Evolutionary conservation across 1,140 invertebrate species (phyloP).

Genomic region (Vanessa atalanta): DNA sequence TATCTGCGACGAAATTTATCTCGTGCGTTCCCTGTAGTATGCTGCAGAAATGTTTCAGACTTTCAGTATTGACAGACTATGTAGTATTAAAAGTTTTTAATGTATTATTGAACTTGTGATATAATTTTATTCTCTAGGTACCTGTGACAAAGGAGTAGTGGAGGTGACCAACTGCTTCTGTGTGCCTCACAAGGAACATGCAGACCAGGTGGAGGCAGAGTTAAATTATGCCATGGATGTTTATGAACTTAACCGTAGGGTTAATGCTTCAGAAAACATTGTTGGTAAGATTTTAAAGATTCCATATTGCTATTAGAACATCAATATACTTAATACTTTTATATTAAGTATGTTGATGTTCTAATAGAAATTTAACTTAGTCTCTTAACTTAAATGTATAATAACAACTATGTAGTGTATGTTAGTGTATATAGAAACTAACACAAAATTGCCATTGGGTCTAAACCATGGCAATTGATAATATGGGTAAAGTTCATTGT

Average conservation of each 20-base stretch:
- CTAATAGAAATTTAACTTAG: too few relatives aligned
- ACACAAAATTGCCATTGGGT: too few relatives aligned
- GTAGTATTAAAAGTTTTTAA: not conserved
- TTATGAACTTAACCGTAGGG: slow-evolving; percentile 95
- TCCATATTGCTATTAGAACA: not conserved
- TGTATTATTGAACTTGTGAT: slow-evolving; percentile 9
- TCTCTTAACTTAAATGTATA: too few relatives aligned
- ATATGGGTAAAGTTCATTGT: too few relatives aligned
- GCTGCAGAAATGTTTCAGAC: too few relatives aligned
- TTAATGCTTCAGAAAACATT: slow-evolving; percentile 94
- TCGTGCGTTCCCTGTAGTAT: not conserved
- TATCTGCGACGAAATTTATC: too few relatives aligned
- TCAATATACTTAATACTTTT: too few relatives aligned
- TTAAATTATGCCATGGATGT: slow-evolving; percentile 97
- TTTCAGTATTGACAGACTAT: not conserved
- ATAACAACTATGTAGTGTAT: too few relatives aligned
- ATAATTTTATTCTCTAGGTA: slow-evolving; percentile 82
- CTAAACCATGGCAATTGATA: too few relatives aligned
- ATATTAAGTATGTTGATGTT: too few relatives aligned
- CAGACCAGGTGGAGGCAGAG: slow-evolving; percentile 97
- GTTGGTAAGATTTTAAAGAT: slow-evolving; percentile 81
- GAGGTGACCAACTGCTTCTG: slow-evolving; percentile 99
- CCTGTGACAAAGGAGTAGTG: slow-evolving; percentile 93
- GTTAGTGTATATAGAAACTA: too few relatives aligned
- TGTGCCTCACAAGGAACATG: slow-evolving; percentile 97